Evolutionary conservation across 1,140 invertebrate genomes (phyloP).

Genomic region (Cryptotermes secundus): DNA sequence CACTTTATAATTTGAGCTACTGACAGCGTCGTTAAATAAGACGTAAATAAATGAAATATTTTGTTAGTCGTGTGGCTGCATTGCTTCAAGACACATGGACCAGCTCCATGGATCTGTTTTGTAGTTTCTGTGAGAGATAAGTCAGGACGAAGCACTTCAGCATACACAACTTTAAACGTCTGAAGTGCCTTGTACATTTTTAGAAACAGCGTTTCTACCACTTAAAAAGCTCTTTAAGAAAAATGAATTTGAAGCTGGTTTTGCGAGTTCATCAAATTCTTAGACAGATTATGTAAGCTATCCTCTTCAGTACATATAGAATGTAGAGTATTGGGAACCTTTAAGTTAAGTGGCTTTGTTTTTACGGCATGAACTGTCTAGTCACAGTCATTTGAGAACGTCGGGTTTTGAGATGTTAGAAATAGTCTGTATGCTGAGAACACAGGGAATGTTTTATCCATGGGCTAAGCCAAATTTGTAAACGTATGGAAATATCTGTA

Average conservation of each 20-base stretch:
- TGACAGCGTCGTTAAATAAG: no score
- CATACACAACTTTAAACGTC: not conserved
- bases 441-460: no score
- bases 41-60: no score
- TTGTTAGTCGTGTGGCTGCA: no score
- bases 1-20: no score
- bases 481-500: no score
- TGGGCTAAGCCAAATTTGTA: no score
- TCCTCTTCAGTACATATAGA: not conserved
- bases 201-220: conserved; percentile 9
- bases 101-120: not conserved
- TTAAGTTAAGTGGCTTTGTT: not conserved
- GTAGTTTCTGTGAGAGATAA: not conserved
- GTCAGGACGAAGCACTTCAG: not conserved
- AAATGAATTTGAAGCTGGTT: conserved; percentile 14
- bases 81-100: not conserved
- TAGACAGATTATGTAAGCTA: not conserved
- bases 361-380: not conserved
- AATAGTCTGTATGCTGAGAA: not conserved
- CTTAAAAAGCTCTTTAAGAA: conserved; percentile 13
- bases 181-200: not conserved
- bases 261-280: conserved; percentile 1
- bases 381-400: not conserved
- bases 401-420: not conserved
- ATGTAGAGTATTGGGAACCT: not conserved